These are phyloP conservation scores for Selenia dentaria DNA, from an alignment of 2,888 invertebrate species.

Conservation along the genomic window DNA sequence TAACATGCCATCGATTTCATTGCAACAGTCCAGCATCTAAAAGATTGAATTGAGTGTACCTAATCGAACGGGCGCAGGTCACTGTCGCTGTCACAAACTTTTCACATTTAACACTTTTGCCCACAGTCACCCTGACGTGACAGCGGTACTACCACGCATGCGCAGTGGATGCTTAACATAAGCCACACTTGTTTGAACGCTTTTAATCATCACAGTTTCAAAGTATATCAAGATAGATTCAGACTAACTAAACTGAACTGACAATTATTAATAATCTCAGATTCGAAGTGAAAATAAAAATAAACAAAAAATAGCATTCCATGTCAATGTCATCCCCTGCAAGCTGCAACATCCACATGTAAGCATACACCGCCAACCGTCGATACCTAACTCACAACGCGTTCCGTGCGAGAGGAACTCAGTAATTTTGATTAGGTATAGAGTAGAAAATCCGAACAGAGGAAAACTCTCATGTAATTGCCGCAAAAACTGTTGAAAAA, in stretches of 20 bases:
- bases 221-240: too few relatives aligned
- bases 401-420: constrained; percentile 62
- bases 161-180: constrained; percentile 36
- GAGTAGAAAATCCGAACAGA: constrained; percentile 65
- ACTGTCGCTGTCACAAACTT: constrained; percentile 58
- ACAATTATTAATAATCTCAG: too few relatives aligned
- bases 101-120: constrained; percentile 64
- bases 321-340: constrained; percentile 30
- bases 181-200: constrained; percentile 43
- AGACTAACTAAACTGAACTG: too few relatives aligned
- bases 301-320: constrained; percentile 42
- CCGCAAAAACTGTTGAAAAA: constrained; percentile 59
- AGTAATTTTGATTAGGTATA: constrained; percentile 66
- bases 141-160: constrained; percentile 45
- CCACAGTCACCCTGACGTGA: constrained; percentile 43
- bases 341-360: constrained; percentile 30
- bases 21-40: constrained; percentile 20
- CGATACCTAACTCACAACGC: constrained; percentile 44
- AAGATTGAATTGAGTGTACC: constrained; percentile 46
- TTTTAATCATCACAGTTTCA: constrained; percentile 16
- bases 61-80: constrained; percentile 48
- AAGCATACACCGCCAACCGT: constrained; percentile 37
- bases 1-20: constrained; percentile 12
- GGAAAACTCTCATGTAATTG: constrained; percentile 69
- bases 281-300: constrained; percentile 16